Percentiles rank a stretch among this genome's conserved stretches.
phyloP scores from a whole-genome alignment of 2,888 invertebrate genomes.

The Phorcus lineatus region DNA sequence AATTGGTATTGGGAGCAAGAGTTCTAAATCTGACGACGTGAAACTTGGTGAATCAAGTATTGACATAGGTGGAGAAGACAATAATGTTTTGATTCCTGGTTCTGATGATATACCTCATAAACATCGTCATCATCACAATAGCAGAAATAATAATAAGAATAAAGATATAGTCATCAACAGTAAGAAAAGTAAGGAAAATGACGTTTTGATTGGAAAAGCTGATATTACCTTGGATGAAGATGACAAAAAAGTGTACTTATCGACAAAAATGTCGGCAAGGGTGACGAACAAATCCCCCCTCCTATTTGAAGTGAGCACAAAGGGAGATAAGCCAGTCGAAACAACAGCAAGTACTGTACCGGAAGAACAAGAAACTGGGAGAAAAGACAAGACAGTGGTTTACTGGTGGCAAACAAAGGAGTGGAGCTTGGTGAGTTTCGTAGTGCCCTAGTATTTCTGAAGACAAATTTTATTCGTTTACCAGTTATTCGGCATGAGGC shows the following conservation, averaged over 20 bases:
- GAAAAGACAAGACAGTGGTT: background rate
- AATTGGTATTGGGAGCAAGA: background rate
- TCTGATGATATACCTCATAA: constrained; percentile 3
- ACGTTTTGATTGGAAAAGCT: background rate
- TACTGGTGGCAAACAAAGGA: constrained; percentile 41
- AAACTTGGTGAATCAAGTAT: constrained; percentile 9
- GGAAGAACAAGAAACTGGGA: constrained; percentile 1
- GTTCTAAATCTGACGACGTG: background rate
- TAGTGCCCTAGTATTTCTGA: no score
- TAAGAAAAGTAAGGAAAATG: background rate
- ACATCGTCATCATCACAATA: constrained; percentile 21
- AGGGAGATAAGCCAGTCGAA: background rate
- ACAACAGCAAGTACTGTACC: background rate
- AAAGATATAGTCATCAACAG: background rate
- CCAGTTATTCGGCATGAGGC: no score
- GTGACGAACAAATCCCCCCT: background rate
- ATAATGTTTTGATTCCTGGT: constrained; percentile 7
- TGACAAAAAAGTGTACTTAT: background rate
- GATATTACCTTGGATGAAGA: no score
- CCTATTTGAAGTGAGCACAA: background rate
- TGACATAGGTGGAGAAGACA: background rate
- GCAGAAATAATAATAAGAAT: background rate
- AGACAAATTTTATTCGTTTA: no score
- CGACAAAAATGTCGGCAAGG: background rate
- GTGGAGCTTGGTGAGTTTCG: constrained; percentile 45